Evolutionary conservation across 2,113 vertebrate species (phyloP), one percentile per base, ranked within the genome.

Genomic region (Oenanthe oenanthe): DNA sequence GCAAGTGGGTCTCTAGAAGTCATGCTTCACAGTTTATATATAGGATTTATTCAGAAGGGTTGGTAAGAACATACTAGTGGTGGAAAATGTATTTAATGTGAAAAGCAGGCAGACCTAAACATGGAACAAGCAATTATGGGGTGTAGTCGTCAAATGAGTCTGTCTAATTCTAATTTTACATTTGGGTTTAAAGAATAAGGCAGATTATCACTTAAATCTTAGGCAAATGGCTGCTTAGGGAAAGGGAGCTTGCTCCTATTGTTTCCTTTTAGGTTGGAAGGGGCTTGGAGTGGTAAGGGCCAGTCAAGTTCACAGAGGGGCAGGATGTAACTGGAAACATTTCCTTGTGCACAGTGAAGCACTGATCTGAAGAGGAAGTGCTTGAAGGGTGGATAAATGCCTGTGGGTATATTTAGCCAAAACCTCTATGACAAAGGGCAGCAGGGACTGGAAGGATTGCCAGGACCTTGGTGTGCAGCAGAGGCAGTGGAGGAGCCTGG

Each of bases 321-420:
- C 72, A 89, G 94, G 95, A 96, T 90, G 90, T 88, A 74, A 48
- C 74, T 92, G 66, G 92, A 57, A 38, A 26, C 32, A 8, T 82
- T 96, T 96, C 88, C 79, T 83, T 47, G 75, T 70, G 71, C 0
- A 0, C 62, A 16, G 58, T 50, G 92, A 73, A 88, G 85, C 54
- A 6, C 62, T 34, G 67, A 62, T 77, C 58, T 73, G 56, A 65
- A 80, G 82, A 80, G 96, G 96, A 96, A 97, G 63, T 47, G 63
- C 66, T 47, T 92, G 92, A 92, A 94, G 57, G 75, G 82, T 94
- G 94, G 95, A 95, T 90, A 85, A 97, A 90, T 80, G 75, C 48
- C 54, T 68, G 50, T 0, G 8, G 71, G 85, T 95, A 90, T 96
- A 94, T 97, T 94, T 97, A 97, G 88, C 78, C 47, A 85, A 81